Evolutionary conservation across 2,797 vertebrate genomes (phyloP).

Genomic region (Xenopus petersii): DNA sequence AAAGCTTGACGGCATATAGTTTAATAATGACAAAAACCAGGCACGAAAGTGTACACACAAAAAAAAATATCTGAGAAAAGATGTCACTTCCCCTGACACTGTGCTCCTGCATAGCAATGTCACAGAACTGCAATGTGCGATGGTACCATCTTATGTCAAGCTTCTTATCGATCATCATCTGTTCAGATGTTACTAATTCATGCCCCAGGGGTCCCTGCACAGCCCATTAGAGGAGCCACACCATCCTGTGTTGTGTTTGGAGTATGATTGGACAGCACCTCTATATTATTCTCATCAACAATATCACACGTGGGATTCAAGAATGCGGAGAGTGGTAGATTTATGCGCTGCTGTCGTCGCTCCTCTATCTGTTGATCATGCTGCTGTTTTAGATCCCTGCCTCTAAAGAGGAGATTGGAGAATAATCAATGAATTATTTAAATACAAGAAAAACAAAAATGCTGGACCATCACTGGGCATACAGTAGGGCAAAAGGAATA

Average conservation of each 20-base stretch:
- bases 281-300: slow-evolving; percentile 83
- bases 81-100: slow-evolving; percentile 6
- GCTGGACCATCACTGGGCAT: neutral
- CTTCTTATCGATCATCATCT: neutral
- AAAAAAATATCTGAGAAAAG: neutral
- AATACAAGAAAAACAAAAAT: neutral
- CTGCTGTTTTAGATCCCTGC: slow-evolving; percentile 79
- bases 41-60: neutral
- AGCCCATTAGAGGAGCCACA: slow-evolving; percentile 79
- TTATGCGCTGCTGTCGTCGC: slow-evolving; percentile 91
- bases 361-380: slow-evolving; percentile 83
- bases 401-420: slow-evolving; percentile 62
- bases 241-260: slow-evolving; percentile 68
- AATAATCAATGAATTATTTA: neutral
- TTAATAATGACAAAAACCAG: neutral
- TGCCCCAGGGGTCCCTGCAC: slow-evolving; percentile 87
- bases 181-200: slow-evolving; percentile 61
- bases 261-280: slow-evolving; percentile 71
- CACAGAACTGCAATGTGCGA: slow-evolving; percentile 9
- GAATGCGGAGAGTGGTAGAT: slow-evolving; percentile 87
- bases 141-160: neutral
- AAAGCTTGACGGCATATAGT: neutral
- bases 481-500: no score
- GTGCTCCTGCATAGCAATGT: neutral
- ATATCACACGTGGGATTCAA: slow-evolving; percentile 88